Conservation (phyloP, 2,888 invertebrate genomes). For the Ochropacha duplaris region DNA sequence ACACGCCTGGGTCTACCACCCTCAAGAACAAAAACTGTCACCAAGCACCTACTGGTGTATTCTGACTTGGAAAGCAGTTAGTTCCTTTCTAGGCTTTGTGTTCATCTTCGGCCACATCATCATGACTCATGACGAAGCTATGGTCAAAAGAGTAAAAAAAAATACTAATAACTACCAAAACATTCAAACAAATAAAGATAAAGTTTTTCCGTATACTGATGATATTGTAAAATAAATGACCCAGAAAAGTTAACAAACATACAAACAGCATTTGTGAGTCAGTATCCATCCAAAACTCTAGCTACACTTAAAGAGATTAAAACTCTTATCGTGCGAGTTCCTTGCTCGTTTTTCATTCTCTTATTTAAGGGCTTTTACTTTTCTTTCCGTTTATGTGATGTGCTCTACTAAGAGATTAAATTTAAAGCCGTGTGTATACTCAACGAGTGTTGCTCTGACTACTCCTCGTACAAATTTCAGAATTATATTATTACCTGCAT, state of each 20-base stretch:
- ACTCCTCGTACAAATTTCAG: background rate
- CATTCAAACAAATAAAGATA: too few relatives aligned
- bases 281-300: conserved; percentile 27
- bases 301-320: conserved; percentile 76
- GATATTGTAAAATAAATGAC: background rate
- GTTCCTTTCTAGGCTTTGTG: too few relatives aligned
- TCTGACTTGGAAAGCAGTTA: too few relatives aligned
- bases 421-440: conserved; percentile 42
- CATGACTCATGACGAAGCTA: too few relatives aligned
- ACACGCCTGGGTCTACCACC: too few relatives aligned
- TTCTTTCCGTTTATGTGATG: conserved; percentile 62
- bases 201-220: background rate
- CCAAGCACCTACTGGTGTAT: too few relatives aligned
- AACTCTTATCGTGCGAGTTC: conserved; percentile 71
- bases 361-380: conserved; percentile 72
- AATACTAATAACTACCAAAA: too few relatives aligned
- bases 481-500: background rate
- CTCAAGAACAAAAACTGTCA: too few relatives aligned
- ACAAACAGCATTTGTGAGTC: conserved; percentile 11
- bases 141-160: too few relatives aligned
- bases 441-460: conserved; percentile 2
- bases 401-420: conserved; percentile 68
- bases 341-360: conserved; percentile 74
- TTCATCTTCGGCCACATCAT: too few relatives aligned
- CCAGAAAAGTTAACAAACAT: background rate